These are phyloP conservation scores for Samia ricini DNA, from an alignment of 1,140 invertebrate genomes.

Conservation along the genomic window DNA sequence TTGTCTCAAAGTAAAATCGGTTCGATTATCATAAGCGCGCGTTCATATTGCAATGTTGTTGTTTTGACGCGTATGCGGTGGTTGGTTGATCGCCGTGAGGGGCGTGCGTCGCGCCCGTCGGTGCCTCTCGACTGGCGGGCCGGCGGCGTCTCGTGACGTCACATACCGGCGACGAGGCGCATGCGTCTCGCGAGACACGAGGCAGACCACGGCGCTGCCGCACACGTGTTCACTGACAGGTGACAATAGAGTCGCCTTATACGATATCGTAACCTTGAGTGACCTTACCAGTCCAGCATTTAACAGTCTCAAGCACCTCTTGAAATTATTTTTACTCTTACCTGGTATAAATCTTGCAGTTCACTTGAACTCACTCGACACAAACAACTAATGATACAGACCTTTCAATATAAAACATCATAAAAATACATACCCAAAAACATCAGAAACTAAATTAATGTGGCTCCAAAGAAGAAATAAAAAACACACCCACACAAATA, in stretches of 20 bases:
- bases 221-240: conserved; percentile 32
- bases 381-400: too few relatives aligned
- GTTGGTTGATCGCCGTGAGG: conserved; percentile 30
- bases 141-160: conserved; percentile 33
- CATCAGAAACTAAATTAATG: too few relatives aligned
- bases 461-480: too few relatives aligned
- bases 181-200: conserved; percentile 9
- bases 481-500: too few relatives aligned
- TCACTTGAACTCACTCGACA: too few relatives aligned
- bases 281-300: background rate
- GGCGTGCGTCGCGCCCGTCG: conserved; percentile 43
- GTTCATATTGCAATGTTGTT: conserved; percentile 53
- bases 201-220: conserved; percentile 12
- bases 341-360: too few relatives aligned
- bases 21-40: conserved; percentile 57
- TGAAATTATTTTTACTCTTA: too few relatives aligned
- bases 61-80: conserved; percentile 54
- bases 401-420: too few relatives aligned
- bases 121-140: conserved; percentile 47
- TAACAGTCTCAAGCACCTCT: too few relatives aligned
- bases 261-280: conserved; percentile 16
- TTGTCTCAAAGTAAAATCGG: conserved; percentile 27
- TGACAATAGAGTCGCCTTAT: conserved; percentile 15
- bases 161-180: conserved; percentile 23
- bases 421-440: too few relatives aligned